Conservation (phyloP, 1,140 invertebrate species). For the Drosophila serrata region DNA sequence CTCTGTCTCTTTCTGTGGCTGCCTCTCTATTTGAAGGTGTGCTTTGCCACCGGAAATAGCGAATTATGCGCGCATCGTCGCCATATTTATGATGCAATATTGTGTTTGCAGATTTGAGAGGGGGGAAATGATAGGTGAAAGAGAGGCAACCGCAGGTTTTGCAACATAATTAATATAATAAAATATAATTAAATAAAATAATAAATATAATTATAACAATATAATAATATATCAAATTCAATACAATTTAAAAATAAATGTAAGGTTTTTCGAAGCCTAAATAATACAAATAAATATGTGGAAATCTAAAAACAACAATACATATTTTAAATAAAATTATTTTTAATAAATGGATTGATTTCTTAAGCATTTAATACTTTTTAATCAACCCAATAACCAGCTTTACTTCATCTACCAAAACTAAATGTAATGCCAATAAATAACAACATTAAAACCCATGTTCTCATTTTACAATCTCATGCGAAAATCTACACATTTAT, state of each 20-base stretch:
- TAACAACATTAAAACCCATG: conserved; percentile 7
- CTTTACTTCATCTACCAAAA: background rate
- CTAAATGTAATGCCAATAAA: background rate
- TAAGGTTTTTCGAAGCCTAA: background rate
- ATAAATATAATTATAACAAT: too few species aligned
- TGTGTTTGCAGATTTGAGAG: background rate
- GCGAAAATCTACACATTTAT: conserved; percentile 10
- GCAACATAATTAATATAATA: background rate
- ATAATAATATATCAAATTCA: background rate
- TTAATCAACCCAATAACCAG: background rate
- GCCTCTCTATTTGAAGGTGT: conserved; percentile 15
- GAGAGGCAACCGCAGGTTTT: background rate
- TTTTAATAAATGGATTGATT: background rate
- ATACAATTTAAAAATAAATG: background rate
- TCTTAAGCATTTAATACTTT: background rate
- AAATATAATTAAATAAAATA: background rate
- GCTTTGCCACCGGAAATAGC: conserved; percentile 67
- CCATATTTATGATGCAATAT: conserved; percentile 48
- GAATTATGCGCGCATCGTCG: conserved; percentile 71
- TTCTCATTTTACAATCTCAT: conserved; percentile 13
- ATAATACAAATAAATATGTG: background rate
- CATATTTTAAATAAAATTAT: background rate
- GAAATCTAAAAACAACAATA: background rate
- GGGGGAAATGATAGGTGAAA: too few species aligned
- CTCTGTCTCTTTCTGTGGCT: conserved; percentile 1